Percentiles rank a stretch among this genome's conserved stretches.
Evolutionary conservation across 1,140 invertebrate genomes (phyloP).

Genomic region (Rhagoletis pomonella): DNA sequence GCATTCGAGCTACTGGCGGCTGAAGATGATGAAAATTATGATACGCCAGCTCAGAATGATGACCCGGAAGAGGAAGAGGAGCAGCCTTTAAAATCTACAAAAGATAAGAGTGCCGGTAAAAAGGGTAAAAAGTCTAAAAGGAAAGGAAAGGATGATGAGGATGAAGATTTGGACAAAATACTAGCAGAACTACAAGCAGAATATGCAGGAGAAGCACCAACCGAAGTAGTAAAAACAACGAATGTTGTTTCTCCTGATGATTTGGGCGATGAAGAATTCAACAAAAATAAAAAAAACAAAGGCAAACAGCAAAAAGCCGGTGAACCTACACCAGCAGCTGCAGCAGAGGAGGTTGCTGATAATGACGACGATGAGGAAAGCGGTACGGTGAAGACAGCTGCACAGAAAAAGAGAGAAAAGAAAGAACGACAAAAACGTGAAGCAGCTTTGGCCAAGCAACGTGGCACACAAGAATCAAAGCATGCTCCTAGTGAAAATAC

Average conservation of each 20-base stretch:
- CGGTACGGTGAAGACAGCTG: conserved; percentile 85
- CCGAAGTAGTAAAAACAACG: conserved; percentile 52
- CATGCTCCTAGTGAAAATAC: conserved; percentile 68
- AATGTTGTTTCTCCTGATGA: conserved; percentile 67
- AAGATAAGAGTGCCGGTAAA: conserved; percentile 78
- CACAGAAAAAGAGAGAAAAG: conserved; percentile 91
- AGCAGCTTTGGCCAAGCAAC: conserved; percentile 70
- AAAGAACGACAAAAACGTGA: conserved; percentile 89
- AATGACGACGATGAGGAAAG: conserved; percentile 78
- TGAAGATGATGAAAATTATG: conserved; percentile 74
- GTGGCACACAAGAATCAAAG: conserved; percentile 77
- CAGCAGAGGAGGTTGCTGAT: conserved; percentile 75
- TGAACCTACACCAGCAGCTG: conserved; percentile 63
- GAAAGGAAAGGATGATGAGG: conserved; percentile 83
- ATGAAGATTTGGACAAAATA: conserved; percentile 88
- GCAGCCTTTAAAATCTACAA: conserved; percentile 75
- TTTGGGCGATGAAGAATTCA: conserved; percentile 75
- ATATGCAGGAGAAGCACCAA: conserved; percentile 79
- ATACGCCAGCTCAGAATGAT: conserved; percentile 72
- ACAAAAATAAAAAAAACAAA: conserved; percentile 75
- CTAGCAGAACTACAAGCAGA: conserved; percentile 87
- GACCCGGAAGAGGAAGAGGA: conserved; percentile 73
- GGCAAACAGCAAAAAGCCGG: conserved; percentile 70
- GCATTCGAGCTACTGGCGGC: conserved; percentile 79
- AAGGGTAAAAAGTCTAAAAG: conserved; percentile 83